phyloP scores from a whole-genome alignment of 2,888 invertebrate species.

The Cephus pygmeus region DNA sequence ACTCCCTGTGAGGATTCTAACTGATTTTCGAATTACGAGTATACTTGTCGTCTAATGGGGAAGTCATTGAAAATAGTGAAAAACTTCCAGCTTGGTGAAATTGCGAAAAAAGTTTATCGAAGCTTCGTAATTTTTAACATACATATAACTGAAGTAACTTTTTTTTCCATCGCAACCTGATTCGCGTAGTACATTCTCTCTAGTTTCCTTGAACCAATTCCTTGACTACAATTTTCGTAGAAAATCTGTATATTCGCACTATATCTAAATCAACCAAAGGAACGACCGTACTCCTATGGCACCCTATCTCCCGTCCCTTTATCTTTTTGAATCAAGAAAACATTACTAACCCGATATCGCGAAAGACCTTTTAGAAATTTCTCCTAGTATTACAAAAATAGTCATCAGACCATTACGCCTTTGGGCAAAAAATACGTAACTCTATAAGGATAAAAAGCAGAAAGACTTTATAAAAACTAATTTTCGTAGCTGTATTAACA shows the following conservation, averaged over 20 bases:
- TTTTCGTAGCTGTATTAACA: neutral
- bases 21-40: neutral
- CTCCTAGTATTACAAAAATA: neutral
- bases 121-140: neutral
- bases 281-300: neutral
- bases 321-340: neutral
- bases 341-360: neutral
- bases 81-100: neutral
- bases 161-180: neutral
- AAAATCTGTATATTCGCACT: neutral
- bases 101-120: neutral
- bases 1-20: neutral
- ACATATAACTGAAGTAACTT: neutral
- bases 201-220: neutral
- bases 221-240: neutral
- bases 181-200: neutral
- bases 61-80: neutral
- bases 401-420: neutral
- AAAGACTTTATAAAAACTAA: neutral
- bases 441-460: neutral
- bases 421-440: neutral
- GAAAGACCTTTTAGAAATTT: neutral
- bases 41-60: neutral
- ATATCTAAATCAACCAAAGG: neutral
- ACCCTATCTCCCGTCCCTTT: neutral